A percentile compares a stretch with the other conserved stretches of the same genome.
phyloP scores from a whole-genome alignment of 2,888 invertebrate genomes.

The Ectobius pallidus region DNA sequence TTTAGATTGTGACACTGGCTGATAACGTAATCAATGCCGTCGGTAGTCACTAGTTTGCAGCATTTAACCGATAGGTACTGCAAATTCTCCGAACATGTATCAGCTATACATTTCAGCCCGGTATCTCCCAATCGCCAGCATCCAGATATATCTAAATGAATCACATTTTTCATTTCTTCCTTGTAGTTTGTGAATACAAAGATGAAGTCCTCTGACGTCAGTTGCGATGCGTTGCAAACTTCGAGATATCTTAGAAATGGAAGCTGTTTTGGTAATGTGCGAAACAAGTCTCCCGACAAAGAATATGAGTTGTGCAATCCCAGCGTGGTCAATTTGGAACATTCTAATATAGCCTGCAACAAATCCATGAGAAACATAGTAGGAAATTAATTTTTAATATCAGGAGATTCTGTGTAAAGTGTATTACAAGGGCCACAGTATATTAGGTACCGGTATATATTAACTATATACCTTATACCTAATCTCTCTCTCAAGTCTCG shows the following conservation, averaged over 20 bases:
- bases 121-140: neutral
- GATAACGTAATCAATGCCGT: neutral
- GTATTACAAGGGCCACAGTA: too few species aligned
- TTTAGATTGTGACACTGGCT: neutral
- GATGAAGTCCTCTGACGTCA: neutral
- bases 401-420: too few species aligned
- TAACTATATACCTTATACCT: too few species aligned
- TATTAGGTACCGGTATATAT: too few species aligned
- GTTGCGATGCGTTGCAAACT: neutral
- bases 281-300: neutral
- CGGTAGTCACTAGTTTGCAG: neutral
- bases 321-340: neutral
- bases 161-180: neutral
- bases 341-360: neutral
- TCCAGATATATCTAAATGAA: neutral
- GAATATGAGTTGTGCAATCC: neutral
- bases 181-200: neutral
- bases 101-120: neutral
- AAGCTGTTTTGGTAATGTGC: neutral
- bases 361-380: too few species aligned
- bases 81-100: neutral
- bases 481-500: too few species aligned
- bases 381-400: too few species aligned
- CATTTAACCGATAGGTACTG: neutral
- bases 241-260: neutral